Conservation (phyloP, 2,113 vertebrate genomes). For the Emberiza fucata region DNA sequence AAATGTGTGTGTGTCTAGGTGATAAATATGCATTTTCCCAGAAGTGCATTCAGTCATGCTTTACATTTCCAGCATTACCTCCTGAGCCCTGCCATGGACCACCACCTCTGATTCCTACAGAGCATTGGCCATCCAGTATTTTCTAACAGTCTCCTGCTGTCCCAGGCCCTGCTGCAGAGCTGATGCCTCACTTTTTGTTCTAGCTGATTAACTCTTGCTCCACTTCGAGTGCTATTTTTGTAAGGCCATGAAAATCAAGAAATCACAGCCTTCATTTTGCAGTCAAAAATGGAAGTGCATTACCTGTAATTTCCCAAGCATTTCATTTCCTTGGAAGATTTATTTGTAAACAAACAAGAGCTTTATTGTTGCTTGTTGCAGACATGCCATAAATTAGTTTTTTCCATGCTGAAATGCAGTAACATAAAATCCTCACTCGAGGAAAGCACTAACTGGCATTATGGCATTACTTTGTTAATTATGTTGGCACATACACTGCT, state of each 20-base stretch:
- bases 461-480: constrained; percentile 50
- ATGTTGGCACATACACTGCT: constrained; percentile 12
- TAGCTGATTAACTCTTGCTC: constrained; percentile 3
- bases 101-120: neutral
- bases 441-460: constrained; percentile 24
- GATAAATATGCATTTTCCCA: neutral
- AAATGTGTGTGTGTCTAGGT: neutral
- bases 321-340: constrained; percentile 63
- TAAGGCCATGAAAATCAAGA: neutral
- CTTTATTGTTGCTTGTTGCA: constrained; percentile 37
- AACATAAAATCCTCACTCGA: constrained; percentile 19
- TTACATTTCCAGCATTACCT: neutral
- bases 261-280: constrained; percentile 8
- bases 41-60: neutral
- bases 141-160: neutral
- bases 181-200: neutral
- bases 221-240: neutral
- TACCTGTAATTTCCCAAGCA: constrained; percentile 55
- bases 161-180: neutral
- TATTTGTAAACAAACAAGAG: constrained; percentile 58
- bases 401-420: neutral
- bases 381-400: constrained; percentile 32
- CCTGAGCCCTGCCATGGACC: neutral
- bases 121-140: neutral
- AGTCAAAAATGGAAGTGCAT: constrained; percentile 1